These are phyloP conservation scores for Mungos mungo DNA, from an alignment of 2,113 vertebrate genomes.

Conservation along the genomic window DNA sequence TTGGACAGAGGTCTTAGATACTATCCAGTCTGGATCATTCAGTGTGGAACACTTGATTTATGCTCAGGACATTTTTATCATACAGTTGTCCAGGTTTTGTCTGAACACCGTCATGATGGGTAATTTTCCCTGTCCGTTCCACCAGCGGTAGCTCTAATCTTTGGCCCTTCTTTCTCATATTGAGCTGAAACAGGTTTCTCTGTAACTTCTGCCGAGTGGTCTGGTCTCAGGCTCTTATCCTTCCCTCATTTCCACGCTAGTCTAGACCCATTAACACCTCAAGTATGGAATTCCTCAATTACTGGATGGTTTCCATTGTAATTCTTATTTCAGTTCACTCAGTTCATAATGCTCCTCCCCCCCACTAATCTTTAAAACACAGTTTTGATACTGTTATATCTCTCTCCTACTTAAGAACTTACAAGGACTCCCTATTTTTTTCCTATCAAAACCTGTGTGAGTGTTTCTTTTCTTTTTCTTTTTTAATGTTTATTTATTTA, in stretches of 20 bases:
- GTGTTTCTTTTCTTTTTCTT: neutral
- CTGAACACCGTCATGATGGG: neutral
- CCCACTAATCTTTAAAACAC: neutral
- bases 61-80: neutral
- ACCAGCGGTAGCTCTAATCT: neutral
- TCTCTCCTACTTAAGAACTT: neutral
- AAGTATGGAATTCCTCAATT: neutral
- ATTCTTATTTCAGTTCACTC: neutral
- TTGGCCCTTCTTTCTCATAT: neutral
- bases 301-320: neutral
- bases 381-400: neutral
- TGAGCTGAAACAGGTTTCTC: neutral
- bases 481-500: too few species aligned
- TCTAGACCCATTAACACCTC: neutral
- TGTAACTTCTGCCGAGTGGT: neutral
- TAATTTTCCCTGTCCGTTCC: neutral
- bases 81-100: neutral
- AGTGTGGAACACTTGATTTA: neutral
- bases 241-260: neutral
- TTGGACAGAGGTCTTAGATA: neutral
- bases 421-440: neutral
- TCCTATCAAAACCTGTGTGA: neutral
- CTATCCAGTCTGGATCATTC: neutral
- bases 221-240: neutral
- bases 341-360: neutral